Percentiles rank a stretch among this genome's conserved stretches.
phyloP scores from a whole-genome alignment of 2,888 invertebrate genomes.

The Carterocephalus palaemon region DNA sequence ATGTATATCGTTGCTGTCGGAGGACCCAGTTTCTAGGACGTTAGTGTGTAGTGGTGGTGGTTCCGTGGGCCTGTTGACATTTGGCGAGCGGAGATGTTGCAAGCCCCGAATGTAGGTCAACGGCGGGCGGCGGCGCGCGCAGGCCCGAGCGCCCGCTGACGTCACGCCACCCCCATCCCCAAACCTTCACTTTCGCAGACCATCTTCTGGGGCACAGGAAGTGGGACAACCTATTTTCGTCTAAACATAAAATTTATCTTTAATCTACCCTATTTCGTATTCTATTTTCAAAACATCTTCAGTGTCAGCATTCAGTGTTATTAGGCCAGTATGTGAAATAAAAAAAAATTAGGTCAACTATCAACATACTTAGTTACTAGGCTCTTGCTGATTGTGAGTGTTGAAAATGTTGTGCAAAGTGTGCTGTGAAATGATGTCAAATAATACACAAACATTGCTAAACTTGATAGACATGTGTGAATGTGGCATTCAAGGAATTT shows the following conservation, averaged over 20 bases:
- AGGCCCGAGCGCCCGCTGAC: conserved; percentile 69
- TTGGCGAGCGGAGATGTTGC: conserved; percentile 50
- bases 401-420: conserved; percentile 2
- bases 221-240: conserved; percentile 13
- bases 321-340: background rate
- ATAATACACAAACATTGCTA: background rate
- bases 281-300: too few species aligned
- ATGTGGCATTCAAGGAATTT: too few species aligned
- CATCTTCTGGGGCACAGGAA: conserved; percentile 2
- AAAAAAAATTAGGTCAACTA: conserved; percentile 4
- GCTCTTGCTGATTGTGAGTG: background rate
- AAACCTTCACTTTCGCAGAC: conserved; percentile 56
- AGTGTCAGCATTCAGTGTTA: background rate
- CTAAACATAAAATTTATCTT: too few species aligned
- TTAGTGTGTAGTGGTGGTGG: conserved; percentile 53
- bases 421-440: background rate
- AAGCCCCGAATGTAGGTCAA: conserved; percentile 63
- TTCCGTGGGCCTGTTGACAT: conserved; percentile 66
- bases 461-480: too few species aligned
- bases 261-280: too few species aligned
- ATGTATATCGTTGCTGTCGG: background rate
- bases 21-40: conserved; percentile 41
- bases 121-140: conserved; percentile 62
- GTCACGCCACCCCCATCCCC: conserved; percentile 59
- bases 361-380: background rate